phyloP scores from a whole-genome alignment of 2,113 vertebrate species.

The Ceyx cyanopectus region DNA sequence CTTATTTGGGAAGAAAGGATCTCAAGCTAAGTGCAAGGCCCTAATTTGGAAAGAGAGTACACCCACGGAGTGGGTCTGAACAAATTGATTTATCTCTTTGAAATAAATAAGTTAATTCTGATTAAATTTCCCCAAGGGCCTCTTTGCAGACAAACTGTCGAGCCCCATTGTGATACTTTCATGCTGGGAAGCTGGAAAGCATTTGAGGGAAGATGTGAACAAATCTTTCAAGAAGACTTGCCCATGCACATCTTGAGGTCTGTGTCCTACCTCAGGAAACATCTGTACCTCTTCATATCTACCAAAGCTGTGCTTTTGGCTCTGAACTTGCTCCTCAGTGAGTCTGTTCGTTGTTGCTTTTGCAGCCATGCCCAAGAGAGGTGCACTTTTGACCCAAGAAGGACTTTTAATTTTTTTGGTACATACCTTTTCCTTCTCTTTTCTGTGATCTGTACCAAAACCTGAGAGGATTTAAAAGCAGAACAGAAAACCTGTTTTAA shows the following conservation, averaged over 20 bases:
- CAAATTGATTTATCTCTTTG: not conserved
- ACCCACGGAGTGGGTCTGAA: not conserved
- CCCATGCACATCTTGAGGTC: not conserved
- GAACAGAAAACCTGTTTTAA: conserved; percentile 1
- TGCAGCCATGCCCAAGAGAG: not conserved
- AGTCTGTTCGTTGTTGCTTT: not conserved
- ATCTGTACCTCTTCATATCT: not conserved
- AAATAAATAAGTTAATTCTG: not conserved
- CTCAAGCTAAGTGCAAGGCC: not conserved
- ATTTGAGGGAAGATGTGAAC: not conserved
- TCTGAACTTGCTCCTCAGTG: not conserved
- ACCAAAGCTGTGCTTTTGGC: not conserved
- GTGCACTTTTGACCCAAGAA: not conserved
- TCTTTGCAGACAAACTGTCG: not conserved
- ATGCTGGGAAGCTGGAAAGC: not conserved
- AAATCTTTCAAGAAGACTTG: not conserved
- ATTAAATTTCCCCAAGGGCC: not conserved
- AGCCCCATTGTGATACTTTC: not conserved
- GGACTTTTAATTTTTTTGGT: not conserved
- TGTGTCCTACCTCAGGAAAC: not conserved
- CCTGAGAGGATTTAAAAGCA: not conserved
- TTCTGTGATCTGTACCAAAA: not conserved
- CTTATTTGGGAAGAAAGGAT: not conserved
- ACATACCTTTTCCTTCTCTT: not conserved
- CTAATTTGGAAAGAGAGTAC: not conserved